Evolutionary conservation across 2,113 vertebrate genomes (phyloP).

Genomic region (Silurus glanis): DNA sequence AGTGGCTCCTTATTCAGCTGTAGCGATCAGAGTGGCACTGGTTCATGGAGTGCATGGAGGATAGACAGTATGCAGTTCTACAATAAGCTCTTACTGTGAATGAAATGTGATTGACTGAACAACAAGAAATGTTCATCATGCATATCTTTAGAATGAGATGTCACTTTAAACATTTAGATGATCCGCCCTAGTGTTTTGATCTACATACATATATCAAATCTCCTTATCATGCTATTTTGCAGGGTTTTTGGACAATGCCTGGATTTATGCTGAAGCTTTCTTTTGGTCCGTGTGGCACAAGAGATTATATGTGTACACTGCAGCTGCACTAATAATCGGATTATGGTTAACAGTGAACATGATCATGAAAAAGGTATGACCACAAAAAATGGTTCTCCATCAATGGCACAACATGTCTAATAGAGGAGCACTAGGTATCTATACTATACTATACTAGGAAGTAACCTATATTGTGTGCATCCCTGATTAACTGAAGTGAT

Average conservation of each 20-base stretch:
- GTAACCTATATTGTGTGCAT: neutral
- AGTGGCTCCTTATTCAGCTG: neutral
- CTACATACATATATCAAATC: neutral
- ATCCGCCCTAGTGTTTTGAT: neutral
- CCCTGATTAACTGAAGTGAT: neutral
- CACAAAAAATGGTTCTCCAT: neutral
- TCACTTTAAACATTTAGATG: neutral
- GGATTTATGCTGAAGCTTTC: constrained; percentile 59
- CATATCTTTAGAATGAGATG: neutral
- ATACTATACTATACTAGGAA: neutral
- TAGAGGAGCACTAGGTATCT: too few relatives aligned
- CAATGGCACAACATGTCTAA: neutral
- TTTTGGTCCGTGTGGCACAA: constrained; percentile 79
- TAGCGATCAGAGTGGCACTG: neutral
- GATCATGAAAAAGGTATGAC: constrained; percentile 70
- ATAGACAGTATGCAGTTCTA: neutral
- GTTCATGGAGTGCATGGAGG: neutral
- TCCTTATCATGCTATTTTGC: constrained; percentile 1
- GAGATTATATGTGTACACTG: constrained; percentile 83
- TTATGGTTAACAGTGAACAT: constrained; percentile 80
- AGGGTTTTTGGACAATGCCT: constrained; percentile 61
- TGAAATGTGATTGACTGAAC: neutral
- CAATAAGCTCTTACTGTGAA: neutral
- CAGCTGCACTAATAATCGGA: constrained; percentile 75
- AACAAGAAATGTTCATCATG: neutral